These are phyloP conservation scores for Pectinophora gossypiella DNA, from an alignment of 1,140 invertebrate species.

Conservation along the genomic window DNA sequence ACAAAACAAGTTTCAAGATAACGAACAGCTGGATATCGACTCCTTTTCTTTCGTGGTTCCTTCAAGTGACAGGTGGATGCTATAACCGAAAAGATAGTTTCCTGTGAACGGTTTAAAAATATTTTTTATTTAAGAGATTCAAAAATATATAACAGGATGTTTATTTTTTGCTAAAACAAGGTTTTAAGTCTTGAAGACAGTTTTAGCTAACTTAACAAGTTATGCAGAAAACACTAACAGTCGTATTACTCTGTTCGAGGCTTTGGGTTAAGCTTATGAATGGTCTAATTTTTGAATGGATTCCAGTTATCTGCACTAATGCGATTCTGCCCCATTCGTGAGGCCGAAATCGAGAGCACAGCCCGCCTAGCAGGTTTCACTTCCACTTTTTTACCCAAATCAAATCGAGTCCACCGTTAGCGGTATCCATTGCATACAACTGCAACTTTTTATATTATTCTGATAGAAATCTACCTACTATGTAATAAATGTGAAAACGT, in stretches of 20 bases:
- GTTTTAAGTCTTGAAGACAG: no score
- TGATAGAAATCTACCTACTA: background rate
- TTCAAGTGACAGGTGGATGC: slow-evolving; percentile 19
- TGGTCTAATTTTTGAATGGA: slow-evolving; percentile 8
- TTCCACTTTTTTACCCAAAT: slow-evolving; percentile 17
- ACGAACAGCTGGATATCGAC: background rate
- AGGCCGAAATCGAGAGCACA: slow-evolving; percentile 31
- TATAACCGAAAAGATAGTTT: slow-evolving; percentile 26
- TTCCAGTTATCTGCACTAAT: slow-evolving; percentile 13
- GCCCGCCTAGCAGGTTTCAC: slow-evolving; percentile 25
- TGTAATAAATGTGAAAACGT: background rate
- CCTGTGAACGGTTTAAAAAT: slow-evolving; percentile 28
- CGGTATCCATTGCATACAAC: slow-evolving; percentile 5
- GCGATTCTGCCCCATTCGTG: slow-evolving; percentile 21
- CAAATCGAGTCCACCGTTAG: slow-evolving; percentile 9
- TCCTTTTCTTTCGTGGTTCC: slow-evolving; percentile 14
- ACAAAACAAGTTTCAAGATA: no score
- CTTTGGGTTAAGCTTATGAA: no score
- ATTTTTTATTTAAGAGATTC: no score
- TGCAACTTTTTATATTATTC: background rate
- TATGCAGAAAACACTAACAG: no score
- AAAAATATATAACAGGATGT: no score
- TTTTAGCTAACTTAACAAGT: no score
- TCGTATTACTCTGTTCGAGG: no score
- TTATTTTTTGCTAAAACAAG: no score